Base-by-base conservation (phyloP, 30 jellyfish, hydroid and myxozoan species). In the Hydractinia echinata region DNA sequence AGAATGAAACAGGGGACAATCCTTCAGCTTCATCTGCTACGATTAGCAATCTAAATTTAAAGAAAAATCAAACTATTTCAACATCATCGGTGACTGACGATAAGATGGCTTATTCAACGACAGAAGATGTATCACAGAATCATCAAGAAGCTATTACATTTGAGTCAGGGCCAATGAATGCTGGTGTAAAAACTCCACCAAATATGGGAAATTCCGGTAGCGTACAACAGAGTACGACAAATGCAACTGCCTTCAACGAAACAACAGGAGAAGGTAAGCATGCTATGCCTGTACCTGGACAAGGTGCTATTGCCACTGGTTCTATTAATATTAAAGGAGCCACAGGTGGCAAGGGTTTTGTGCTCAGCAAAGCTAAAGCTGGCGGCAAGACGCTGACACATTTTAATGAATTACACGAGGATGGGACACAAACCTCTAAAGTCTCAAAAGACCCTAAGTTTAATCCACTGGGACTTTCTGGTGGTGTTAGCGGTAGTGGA, bases 241-340 rank as follows among this genome's bases (percentile, higher is more conserved):
- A 68, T 72, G 78, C 67, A 58, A 82, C 73, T 72, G 85, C 44
- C 54, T 20, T 13, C 88, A 82, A 77, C 44, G 95, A 85, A 15
- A 67, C 90, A 7, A 82, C 77, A n/a, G 97, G 95, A 3, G 55
- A 82, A 14, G 95, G 89, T 69, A 92, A 92, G 92, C 86, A 91
- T 30, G 98, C 98, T 1, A 72, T 92, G 94, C 98, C 98, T 11
- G 72, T 76, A 30, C 89, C 87, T 53, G 95, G 93, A 70, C 96
- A 91, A 11, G 62, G 76, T 10, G 98, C 98, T 10, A 76, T 95
- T 5, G 95, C 96, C 16, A 20, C 91, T 51, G 96, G 96, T 14
- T 73, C 93, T 53, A 87, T 92, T 61, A 82, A 79, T 51, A 87
- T 87, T 6, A 62, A 86, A n/a, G 98, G 96, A 51, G 88, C 81